These are phyloP conservation scores for Lateolabrax maculatus DNA, from an alignment of 2,797 vertebrate genomes.

Conservation along the genomic window DNA sequence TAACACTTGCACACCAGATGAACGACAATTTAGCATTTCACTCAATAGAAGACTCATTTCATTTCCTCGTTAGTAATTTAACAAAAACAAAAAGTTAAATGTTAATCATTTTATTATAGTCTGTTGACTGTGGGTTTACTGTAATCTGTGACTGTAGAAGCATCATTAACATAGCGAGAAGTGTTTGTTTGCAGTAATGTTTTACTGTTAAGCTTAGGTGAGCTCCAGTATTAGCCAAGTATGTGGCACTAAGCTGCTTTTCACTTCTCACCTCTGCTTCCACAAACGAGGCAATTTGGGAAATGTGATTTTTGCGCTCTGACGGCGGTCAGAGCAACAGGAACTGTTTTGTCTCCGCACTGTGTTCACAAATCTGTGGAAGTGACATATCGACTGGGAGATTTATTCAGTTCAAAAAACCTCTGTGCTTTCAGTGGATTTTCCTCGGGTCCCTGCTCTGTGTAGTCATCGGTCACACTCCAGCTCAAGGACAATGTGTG, in stretches of 20 bases:
- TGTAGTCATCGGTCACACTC: slow-evolving; percentile 58
- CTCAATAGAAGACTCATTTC: not conserved
- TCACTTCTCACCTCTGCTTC: slow-evolving; percentile 42
- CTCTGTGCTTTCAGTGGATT: slow-evolving; percentile 53
- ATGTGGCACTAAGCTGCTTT: slow-evolving; percentile 47
- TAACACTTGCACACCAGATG: not conserved
- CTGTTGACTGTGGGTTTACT: not conserved
- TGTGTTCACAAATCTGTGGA: slow-evolving; percentile 38
- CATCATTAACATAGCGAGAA: not conserved
- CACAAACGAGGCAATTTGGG: slow-evolving; percentile 62
- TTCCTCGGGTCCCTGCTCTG: slow-evolving; percentile 46
- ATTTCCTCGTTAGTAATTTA: not conserved
- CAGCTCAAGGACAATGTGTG: slow-evolving; percentile 51
- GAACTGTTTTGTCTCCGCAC: slow-evolving; percentile 34
- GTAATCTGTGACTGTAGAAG: not conserved
- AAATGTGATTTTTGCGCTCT: slow-evolving; percentile 27
- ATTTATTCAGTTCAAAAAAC: slow-evolving; percentile 64
- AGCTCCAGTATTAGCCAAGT: slow-evolving; percentile 27
- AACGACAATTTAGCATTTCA: not conserved
- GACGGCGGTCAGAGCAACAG: slow-evolving; percentile 22
- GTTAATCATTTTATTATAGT: not conserved
- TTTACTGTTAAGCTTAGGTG: slow-evolving; percentile 5
- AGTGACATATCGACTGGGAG: slow-evolving; percentile 60
- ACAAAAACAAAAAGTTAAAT: no score
- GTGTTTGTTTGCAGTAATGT: not conserved